Evolutionary conservation across 2,797 vertebrate species (phyloP), one percentile per base, ranked within the genome.

Genomic region (Botia almorhae): DNA sequence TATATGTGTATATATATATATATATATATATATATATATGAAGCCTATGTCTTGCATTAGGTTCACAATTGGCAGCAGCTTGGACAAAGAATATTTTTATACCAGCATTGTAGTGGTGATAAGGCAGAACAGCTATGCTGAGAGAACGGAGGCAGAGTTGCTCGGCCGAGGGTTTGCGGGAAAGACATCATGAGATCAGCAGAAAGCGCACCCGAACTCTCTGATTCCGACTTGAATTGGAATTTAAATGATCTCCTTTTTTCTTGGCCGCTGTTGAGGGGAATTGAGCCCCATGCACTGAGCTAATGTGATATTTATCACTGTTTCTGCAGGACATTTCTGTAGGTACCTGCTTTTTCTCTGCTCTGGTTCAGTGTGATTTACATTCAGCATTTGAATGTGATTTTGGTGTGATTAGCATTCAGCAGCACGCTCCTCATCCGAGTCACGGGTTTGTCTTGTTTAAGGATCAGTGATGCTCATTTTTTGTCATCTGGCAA

Each of bases 291-390:
- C 29, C 33, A 19, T 64, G 78, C 82, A 63, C 39, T 26, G 55
- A 75, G 26, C 79, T 81, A 56, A 81, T 81, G 53, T 73, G 74
- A 81, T 81, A 70, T 69, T 77, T 81, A 78, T 84, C 82, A 73
- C 56, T 51, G 58, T 39, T 78, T 39, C 56, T 69, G 17, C 51
- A 67, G 74, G 74, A 73, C 55, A 36, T 36, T 74, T 84, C 39
- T 76, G 46, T 55, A 64, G 67, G 29, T 43, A 63, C 67, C 39
- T 76, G 58, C 43, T 19, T 46, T 69, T 76, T 55, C 55, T 53
- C 19, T 23, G 61, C 8, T 10, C 43, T 55, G 33, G 26, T 80
- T 79, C 13, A 29, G 17, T 17, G 12, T 61, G 23, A 11, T 39
- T 61, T 68, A 14, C 29, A 58, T 60, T 69, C 14, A 74, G 53